These are phyloP conservation scores for Prionailurus bengalensis DNA, from an alignment of 2,113 vertebrate species.

Conservation along the genomic window DNA sequence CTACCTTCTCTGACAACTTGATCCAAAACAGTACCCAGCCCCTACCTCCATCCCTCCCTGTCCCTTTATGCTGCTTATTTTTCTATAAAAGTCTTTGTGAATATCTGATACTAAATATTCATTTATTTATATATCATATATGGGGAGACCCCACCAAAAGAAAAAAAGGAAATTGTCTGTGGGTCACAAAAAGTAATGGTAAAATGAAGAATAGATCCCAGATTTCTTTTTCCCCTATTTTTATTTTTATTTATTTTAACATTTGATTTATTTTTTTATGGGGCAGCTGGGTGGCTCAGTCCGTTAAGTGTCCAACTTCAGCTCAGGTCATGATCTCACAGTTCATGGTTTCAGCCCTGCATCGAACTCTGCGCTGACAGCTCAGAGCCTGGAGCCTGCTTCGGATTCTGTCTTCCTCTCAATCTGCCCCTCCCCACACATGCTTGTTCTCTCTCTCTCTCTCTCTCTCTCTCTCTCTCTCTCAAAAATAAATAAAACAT, in stretches of 20 bases:
- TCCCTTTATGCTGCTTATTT: background rate
- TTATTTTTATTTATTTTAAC: slow-evolving; percentile 1
- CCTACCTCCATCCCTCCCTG: background rate
- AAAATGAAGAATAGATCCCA: background rate
- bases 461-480: too few species aligned
- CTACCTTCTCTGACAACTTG: background rate
- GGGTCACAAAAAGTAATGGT: background rate
- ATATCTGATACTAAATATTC: background rate
- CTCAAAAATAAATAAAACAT: too few species aligned
- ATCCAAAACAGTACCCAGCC: background rate
- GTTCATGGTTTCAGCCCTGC: too few species aligned
- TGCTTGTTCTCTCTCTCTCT: too few species aligned
- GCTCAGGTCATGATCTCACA: too few species aligned
- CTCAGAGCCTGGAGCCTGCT: too few species aligned
- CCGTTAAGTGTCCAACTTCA: too few species aligned
- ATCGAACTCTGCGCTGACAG: too few species aligned
- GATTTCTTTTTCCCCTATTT: background rate
- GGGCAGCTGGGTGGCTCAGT: too few species aligned
- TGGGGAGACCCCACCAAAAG: background rate
- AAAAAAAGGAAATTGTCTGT: background rate
- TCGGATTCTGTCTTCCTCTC: too few species aligned
- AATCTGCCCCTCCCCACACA: too few species aligned
- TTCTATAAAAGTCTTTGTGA: background rate
- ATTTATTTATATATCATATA: background rate
- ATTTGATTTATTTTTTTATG: slow-evolving; percentile 8